Evolutionary conservation across 64 coral and sea anemone species (phyloP).

Genomic region (Montipora foliosa): DNA sequence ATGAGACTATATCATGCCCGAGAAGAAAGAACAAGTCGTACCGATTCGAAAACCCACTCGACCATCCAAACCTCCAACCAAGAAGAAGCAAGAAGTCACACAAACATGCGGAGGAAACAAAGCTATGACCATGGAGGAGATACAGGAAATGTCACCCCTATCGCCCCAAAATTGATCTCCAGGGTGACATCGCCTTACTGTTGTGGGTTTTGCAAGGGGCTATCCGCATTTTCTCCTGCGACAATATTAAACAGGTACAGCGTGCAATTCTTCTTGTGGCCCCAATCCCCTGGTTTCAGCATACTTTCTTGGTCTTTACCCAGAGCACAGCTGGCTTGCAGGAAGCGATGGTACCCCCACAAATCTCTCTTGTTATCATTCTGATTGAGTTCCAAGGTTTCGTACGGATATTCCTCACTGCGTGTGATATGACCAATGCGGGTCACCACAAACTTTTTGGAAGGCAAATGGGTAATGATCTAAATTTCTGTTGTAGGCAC

Average conservation of each 20-base stretch:
- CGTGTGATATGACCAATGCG: conserved; percentile 38
- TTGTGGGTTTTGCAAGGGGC: background rate
- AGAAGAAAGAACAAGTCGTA: too few species aligned
- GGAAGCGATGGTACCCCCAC: conserved; percentile 52
- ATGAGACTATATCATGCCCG: too few species aligned
- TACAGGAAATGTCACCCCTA: background rate
- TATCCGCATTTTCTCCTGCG: conserved; percentile 22
- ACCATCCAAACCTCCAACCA: too few species aligned
- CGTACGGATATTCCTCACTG: conserved; percentile 34
- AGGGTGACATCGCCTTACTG: background rate
- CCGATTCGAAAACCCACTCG: too few species aligned
- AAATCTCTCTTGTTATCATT: background rate
- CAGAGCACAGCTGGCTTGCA: conserved; percentile 23
- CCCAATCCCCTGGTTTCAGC: conserved; percentile 18
- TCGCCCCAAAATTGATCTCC: background rate
- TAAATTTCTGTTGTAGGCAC: too few species aligned
- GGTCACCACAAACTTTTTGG: conserved; percentile 14
- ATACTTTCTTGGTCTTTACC: conserved; percentile 6
- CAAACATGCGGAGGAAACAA: background rate
- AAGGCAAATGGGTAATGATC: conserved; percentile 15
- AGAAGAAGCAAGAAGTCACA: background rate
- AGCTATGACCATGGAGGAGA: too few species aligned
- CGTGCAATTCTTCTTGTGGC: conserved; percentile 29
- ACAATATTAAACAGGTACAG: conserved; percentile 72
- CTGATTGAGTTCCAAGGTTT: conserved; percentile 32